Percentiles rank a stretch among this genome's conserved stretches.
Evolutionary conservation across 2,113 vertebrate species (phyloP).

Genomic region (Saccopteryx bilineata): DNA sequence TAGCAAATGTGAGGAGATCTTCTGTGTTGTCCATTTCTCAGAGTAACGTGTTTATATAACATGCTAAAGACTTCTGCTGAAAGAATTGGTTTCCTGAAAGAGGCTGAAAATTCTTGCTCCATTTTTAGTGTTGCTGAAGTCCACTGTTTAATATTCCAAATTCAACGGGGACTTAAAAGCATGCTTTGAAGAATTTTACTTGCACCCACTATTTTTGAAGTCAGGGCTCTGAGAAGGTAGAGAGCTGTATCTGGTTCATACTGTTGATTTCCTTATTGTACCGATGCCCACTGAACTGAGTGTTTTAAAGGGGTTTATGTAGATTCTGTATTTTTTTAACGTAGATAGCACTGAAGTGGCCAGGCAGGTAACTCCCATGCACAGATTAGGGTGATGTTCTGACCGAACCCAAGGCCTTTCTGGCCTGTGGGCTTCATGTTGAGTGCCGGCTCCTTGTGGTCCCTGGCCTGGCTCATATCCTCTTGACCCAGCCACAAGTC

Average conservation of each 20-base stretch:
- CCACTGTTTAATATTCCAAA: constrained; percentile 14
- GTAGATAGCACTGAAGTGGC: background rate
- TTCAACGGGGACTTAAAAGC: background rate
- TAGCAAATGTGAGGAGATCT: constrained; percentile 86
- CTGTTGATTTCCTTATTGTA: background rate
- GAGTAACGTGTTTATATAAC: constrained; percentile 87
- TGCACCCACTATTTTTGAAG: constrained; percentile 33
- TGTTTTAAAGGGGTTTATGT: background rate
- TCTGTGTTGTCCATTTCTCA: constrained; percentile 86
- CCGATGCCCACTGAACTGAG: no score
- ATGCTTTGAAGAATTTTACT: background rate
- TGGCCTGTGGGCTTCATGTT: background rate
- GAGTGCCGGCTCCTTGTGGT: background rate
- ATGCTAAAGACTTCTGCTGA: constrained; percentile 85
- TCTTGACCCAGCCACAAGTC: background rate
- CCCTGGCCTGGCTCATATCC: background rate
- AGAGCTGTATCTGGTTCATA: background rate
- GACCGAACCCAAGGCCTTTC: no score
- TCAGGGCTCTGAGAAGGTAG: background rate
- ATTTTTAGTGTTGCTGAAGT: constrained; percentile 64
- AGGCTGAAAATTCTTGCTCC: constrained; percentile 76
- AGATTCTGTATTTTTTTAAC: background rate
- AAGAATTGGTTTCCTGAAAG: constrained; percentile 83
- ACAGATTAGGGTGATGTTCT: background rate
- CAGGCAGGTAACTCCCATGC: background rate